Evolutionary conservation across 1,140 invertebrate genomes (phyloP).

Genomic region (Drosophila ironensis): DNA sequence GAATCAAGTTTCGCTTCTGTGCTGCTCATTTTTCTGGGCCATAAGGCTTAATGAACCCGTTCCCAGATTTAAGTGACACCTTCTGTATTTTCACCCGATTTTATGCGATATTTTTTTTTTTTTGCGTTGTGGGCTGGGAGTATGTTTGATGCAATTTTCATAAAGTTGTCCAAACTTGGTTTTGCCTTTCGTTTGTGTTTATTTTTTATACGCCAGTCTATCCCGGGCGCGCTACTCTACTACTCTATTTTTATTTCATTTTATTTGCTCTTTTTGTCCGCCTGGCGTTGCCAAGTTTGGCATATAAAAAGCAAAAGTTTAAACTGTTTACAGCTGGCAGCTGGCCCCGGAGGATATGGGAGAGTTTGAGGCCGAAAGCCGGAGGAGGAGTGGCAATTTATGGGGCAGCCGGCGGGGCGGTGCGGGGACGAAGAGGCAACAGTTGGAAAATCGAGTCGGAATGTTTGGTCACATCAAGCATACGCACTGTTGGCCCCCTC

Average conservation of each 20-base stretch:
- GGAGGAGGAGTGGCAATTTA: slow-evolving; percentile 2
- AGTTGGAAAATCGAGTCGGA: slow-evolving; percentile 4
- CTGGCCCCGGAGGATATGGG: slow-evolving; percentile 21
- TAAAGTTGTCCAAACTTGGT: slow-evolving; percentile 27
- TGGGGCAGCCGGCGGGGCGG: background rate
- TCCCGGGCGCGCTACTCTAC: too few relatives aligned
- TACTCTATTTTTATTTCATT: background rate
- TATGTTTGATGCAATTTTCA: slow-evolving; percentile 20
- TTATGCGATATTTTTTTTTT: too few relatives aligned
- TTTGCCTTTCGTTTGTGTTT: slow-evolving; percentile 12
- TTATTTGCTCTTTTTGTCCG: background rate
- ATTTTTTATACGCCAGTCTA: slow-evolving; percentile 10
- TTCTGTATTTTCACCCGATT: slow-evolving; percentile 8
- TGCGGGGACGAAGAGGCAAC: slow-evolving; percentile 11
- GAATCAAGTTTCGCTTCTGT: slow-evolving; percentile 44
- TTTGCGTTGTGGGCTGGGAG: background rate
- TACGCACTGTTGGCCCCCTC: slow-evolving; percentile 65
- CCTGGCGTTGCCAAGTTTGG: slow-evolving; percentile 16
- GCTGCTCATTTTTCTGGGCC: slow-evolving; percentile 8
- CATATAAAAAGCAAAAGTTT: slow-evolving; percentile 60
- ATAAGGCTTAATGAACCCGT: slow-evolving; percentile 12
- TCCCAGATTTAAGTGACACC: slow-evolving; percentile 7
- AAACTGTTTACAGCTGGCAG: slow-evolving; percentile 58
- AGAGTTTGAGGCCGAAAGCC: background rate
- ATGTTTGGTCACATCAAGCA: slow-evolving; percentile 50